Conservation (phyloP, 1,140 invertebrate species). For the Calycopis cecrops region DNA sequence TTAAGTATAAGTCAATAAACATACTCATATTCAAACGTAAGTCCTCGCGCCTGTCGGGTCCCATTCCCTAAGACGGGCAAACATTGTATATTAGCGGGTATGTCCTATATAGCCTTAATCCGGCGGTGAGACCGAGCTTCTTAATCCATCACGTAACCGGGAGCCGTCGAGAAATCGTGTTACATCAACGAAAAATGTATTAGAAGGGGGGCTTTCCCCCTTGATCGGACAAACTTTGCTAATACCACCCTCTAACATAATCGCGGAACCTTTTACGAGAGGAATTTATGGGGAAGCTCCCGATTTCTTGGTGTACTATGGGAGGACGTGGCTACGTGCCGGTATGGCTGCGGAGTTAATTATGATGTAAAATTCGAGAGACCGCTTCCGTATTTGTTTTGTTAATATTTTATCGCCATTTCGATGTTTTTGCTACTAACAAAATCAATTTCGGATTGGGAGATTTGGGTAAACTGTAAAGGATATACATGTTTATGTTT, state of each 20-base stretch:
- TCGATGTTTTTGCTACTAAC: no score
- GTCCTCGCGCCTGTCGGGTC: conserved; percentile 13
- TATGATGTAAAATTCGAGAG: conserved; percentile 54
- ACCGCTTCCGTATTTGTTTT: not conserved
- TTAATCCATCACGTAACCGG: conserved; percentile 76
- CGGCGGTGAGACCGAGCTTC: conserved; percentile 58
- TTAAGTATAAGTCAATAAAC: conserved; percentile 2
- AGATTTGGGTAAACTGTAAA: no score
- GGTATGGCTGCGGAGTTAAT: conserved; percentile 56
- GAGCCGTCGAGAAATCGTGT: conserved; percentile 75
- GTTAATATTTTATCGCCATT: conserved; percentile 7
- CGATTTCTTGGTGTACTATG: conserved; percentile 72
- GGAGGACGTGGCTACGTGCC: conserved; percentile 61
- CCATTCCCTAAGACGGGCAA: conserved; percentile 49
- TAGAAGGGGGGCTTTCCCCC: conserved; percentile 52
- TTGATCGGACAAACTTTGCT: conserved; percentile 73
- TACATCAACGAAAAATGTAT: conserved; percentile 77
- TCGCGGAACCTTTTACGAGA: conserved; percentile 74
- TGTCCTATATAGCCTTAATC: conserved; percentile 70
- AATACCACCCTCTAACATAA: conserved; percentile 74
- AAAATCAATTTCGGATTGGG: no score
- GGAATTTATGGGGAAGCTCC: conserved; percentile 73
- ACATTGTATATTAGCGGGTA: conserved; percentile 60
- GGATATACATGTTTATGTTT: no score
- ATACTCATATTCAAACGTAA: not conserved